Evolutionary conservation across 2,113 vertebrate species (phyloP).

Genomic region (Periophthalmodon schlosseri): DNA sequence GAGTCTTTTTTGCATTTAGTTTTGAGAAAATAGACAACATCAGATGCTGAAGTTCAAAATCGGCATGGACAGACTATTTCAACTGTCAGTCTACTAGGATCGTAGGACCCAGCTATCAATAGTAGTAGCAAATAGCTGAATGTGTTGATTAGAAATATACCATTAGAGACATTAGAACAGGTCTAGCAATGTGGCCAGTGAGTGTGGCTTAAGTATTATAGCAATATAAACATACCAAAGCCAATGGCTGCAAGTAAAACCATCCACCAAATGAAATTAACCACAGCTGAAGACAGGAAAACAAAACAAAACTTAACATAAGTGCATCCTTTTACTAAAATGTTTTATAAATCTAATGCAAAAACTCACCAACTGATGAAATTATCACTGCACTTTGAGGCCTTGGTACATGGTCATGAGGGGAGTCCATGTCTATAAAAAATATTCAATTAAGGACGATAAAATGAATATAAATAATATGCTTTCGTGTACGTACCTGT

Average conservation of each 20-base stretch:
- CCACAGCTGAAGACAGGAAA: conserved; percentile 36
- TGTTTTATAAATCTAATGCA: not conserved
- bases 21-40: too few relatives aligned
- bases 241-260: conserved; percentile 59
- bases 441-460: not conserved
- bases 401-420: not conserved
- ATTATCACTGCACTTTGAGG: conserved; percentile 1
- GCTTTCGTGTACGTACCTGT: conserved; percentile 31
- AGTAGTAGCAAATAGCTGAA: not conserved
- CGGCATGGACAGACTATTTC: too few relatives aligned
- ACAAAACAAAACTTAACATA: not conserved
- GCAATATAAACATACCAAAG: conserved; percentile 47
- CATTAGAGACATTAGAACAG: not conserved
- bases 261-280: conserved; percentile 64
- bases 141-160: not conserved
- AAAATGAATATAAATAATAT: not conserved
- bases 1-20: too few relatives aligned
- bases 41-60: too few relatives aligned
- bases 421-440: conserved; percentile 16
- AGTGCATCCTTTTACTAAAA: not conserved
- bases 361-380: conserved; percentile 41
- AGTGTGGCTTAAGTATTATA: not conserved
- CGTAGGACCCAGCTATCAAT: too few relatives aligned
- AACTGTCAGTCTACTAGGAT: too few relatives aligned
- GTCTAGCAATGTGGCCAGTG: not conserved